Conservation (phyloP, 2,113 vertebrate genomes). For the Poeciliopsis prolifica region DNA sequence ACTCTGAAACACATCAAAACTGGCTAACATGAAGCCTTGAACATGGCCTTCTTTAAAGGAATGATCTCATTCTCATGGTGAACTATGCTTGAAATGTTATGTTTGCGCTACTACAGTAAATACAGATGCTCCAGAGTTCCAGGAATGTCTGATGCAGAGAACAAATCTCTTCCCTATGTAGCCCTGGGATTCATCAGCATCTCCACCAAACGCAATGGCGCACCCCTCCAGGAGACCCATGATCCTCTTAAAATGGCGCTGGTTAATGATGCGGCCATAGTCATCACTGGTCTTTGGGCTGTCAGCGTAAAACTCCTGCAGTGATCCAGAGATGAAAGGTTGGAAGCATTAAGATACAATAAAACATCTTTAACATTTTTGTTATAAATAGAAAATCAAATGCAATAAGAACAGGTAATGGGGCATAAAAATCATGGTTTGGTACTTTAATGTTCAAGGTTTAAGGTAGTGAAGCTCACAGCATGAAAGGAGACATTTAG, state of each 20-base stretch:
- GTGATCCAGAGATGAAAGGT: not conserved
- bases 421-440: not conserved
- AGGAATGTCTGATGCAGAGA: not conserved
- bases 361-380: not conserved
- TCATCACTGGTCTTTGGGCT: constrained; percentile 85
- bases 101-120: not conserved
- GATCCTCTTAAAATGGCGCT: constrained; percentile 85
- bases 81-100: not conserved
- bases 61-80: too few relatives aligned
- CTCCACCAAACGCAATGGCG: constrained; percentile 84
- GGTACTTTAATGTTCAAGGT: too few relatives aligned
- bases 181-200: constrained; percentile 82
- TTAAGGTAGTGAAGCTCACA: too few relatives aligned
- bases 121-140: not conserved
- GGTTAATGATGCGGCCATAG: constrained; percentile 87
- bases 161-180: constrained; percentile 80
- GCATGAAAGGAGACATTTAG: too few relatives aligned
- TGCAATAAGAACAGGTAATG: not conserved
- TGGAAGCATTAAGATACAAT: not conserved
- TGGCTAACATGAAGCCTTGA: too few relatives aligned
- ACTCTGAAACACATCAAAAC: too few relatives aligned
- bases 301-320: constrained; percentile 90
- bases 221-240: constrained; percentile 82
- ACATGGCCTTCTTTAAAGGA: too few relatives aligned
- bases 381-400: too few relatives aligned